These are phyloP conservation scores for Chalcis sispes DNA, from an alignment of 2,888 invertebrate genomes.

Conservation along the genomic window DNA sequence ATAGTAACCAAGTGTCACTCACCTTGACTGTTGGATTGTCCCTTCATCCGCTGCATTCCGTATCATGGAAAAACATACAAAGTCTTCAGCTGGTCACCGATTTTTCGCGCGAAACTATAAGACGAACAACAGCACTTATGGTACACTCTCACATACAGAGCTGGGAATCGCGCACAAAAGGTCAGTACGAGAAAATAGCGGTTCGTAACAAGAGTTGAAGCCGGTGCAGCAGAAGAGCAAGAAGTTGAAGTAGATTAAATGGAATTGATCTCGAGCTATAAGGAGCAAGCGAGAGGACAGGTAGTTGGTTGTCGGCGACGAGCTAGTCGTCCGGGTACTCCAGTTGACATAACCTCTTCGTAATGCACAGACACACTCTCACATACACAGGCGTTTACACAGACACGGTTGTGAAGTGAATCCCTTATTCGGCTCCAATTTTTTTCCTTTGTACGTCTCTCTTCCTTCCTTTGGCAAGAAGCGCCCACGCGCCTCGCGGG, in stretches of 20 bases:
- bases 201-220: not conserved
- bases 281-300: too few species aligned
- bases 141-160: not conserved
- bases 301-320: not conserved
- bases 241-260: too few species aligned
- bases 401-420: too few species aligned
- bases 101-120: conserved; percentile 14
- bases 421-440: not conserved
- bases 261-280: too few species aligned
- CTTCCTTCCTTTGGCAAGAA: too few species aligned
- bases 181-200: not conserved
- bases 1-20: too few species aligned
- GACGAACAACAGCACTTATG: not conserved
- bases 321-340: conserved; percentile 9
- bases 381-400: not conserved
- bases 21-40: conserved; percentile 75
- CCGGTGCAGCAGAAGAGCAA: too few species aligned
- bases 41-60: conserved; percentile 77
- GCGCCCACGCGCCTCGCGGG: too few species aligned
- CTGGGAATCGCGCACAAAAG: too few species aligned
- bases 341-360: conserved; percentile 48
- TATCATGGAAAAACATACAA: conserved; percentile 75
- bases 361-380: not conserved
- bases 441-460: too few species aligned
- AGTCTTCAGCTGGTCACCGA: conserved; percentile 24